phyloP scores from a whole-genome alignment of 2,888 invertebrate species.

The Cataglyphis albicans region DNA sequence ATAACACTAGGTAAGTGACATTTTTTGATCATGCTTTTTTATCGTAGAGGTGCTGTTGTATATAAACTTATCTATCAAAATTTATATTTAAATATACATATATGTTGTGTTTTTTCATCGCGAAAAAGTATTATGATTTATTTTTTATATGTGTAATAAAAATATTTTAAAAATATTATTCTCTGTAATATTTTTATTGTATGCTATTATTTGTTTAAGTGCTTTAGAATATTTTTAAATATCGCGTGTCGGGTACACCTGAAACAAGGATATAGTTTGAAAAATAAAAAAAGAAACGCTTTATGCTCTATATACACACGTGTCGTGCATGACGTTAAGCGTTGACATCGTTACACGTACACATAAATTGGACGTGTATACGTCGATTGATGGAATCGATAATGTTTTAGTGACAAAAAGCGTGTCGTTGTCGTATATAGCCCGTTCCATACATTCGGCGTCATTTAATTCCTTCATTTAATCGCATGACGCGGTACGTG shows the following conservation, averaged over 20 bases:
- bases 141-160: background rate
- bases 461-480: conserved; percentile 54
- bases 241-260: background rate
- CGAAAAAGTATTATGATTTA: background rate
- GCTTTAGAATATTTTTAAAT: conserved; percentile 29
- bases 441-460: conserved; percentile 44
- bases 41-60: background rate
- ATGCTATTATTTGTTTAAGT: conserved; percentile 3
- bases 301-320: conserved; percentile 15
- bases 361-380: conserved; percentile 47
- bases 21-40: background rate
- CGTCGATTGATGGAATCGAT: conserved; percentile 52
- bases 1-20: background rate
- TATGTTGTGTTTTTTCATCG: conserved; percentile 11
- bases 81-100: background rate
- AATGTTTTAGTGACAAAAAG: conserved; percentile 54
- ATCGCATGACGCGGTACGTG: conserved; percentile 48
- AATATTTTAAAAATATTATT: background rate
- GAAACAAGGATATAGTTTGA: conserved; percentile 26
- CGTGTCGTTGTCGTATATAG: conserved; percentile 39
- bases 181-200: background rate
- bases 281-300: conserved; percentile 46
- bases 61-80: background rate
- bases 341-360: conserved; percentile 47
- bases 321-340: conserved; percentile 36